Percentiles rank a stretch among this genome's conserved stretches.
Conservation (phyloP, 2,888 invertebrate species). For the Brassicogethes aeneus region DNA sequence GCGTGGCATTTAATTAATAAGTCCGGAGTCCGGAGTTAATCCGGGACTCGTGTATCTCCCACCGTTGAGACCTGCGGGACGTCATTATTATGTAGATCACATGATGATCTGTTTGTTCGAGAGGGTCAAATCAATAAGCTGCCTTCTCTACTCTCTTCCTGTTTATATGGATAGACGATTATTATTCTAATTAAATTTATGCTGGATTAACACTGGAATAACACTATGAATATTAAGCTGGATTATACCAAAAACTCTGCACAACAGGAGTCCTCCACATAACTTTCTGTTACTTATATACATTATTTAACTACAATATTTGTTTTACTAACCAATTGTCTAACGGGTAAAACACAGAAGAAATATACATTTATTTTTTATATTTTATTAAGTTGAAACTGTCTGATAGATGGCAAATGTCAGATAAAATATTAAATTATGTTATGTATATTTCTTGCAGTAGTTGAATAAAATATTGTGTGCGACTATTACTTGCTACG, state of each 20-base stretch:
- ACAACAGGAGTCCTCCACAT: too few species aligned
- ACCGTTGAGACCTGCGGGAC: conserved; percentile 33
- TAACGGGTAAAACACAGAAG: too few species aligned
- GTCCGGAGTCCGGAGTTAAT: conserved; percentile 39
- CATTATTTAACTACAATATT: too few species aligned
- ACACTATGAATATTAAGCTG: neutral
- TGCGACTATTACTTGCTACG: too few species aligned
- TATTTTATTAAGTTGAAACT: too few species aligned
- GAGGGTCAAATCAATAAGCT: conserved; percentile 1
- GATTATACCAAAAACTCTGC: neutral
- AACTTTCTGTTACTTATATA: too few species aligned
- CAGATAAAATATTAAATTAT: too few species aligned
- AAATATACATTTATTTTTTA: too few species aligned
- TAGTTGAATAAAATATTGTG: too few species aligned
- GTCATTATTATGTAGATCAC: conserved; percentile 45
- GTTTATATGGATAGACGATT: neutral
- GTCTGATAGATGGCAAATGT: too few species aligned
- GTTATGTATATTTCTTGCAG: too few species aligned
- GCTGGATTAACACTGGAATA: neutral
- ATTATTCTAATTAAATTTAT: conserved; percentile 1
- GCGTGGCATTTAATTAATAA: conserved; percentile 43
- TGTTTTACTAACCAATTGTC: too few species aligned
- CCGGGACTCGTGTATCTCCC: conserved; percentile 37
- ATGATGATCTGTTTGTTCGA: conserved; percentile 40
- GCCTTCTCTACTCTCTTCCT: neutral